Base-by-base conservation (phyloP, 2,888 invertebrate species). In the Crepidodera aurea region DNA sequence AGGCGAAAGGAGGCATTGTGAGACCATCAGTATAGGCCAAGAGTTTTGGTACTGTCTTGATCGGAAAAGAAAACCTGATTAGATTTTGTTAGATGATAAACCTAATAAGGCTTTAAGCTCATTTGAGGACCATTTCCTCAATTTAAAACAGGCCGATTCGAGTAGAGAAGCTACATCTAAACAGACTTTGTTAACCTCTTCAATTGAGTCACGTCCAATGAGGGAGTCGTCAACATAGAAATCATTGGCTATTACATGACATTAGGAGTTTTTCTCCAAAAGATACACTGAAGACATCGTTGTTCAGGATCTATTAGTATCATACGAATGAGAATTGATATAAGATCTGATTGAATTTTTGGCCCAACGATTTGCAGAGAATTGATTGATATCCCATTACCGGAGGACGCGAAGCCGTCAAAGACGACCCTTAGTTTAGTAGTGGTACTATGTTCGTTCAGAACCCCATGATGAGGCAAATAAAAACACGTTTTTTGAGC, bases 191-290 rank as follows among this genome's bases (percentile, higher is more conserved):
- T 22, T 19, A 1, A 12, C 65, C 15, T 58, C 44, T 37, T 64
- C 40, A 37, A 32, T 12, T 3, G 54, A 19, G 32, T 67, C 59
- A 8, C 34, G 25, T 7, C 59, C 50, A 4, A 60, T 62, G 1
- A 69, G 42, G 3, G 69, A 12, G 51, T 69, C 64, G 13, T 69
- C 69, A 3, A 70, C 60, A 32, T 70, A 70, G 48, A 70, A 65
- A 29, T 66, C 62, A 18, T 66, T 50, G 18, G 22, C 7, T 16
- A 68, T 68, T 2, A 60, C 22, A 22, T 22, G 22, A 22, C 22
- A 55, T 15, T 51, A 12, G 4, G 59, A 44, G 12, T 59, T 37
- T 39, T 42, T 6, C 19, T 16, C 66, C 66, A 66, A 1, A 63
- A 15, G 7, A 66, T 57, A 40, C 51, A 37, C 39, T 66, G 63